Evolutionary conservation across 1,140 invertebrate species (phyloP), one percentile per base, ranked within the genome.

Genomic region (Drosophila kepulauana): DNA sequence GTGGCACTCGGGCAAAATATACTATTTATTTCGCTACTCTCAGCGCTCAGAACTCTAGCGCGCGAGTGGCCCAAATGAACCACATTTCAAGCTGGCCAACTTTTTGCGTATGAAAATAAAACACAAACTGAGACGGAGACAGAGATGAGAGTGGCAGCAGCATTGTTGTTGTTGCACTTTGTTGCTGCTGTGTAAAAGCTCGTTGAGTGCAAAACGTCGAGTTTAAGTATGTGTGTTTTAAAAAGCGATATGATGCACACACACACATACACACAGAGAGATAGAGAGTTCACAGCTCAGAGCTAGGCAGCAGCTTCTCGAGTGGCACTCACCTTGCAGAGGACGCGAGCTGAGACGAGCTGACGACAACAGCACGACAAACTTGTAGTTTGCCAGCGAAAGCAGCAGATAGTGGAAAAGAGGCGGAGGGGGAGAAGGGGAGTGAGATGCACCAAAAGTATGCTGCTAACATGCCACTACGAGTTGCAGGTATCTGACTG

Each of bases 1-100:
- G 85, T 88, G 85, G 85, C 85, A 88, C 85, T 88, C 78, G 81
- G 78, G 85, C 79, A 89, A 88, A 88, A 88, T 88, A 89, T 89
- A 88, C 85, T 85, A 88, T 88, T 88, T 88, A 88, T 88, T 88
- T 88, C 82, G 79, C 82, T 86, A 82, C 84, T 75, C 76, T 73
- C 68, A 56, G 67, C 49, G 16, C 38, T 25, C 20, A 25, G 20
- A 49, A 16, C 45, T 45, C 11, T 38, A 20, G 46, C 46, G 30
- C 58, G 41, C 30, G 54, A 57, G 54, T 81, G 82, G 59, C 84
- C 84, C 84, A 88, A 87, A 87, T 87, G 82, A 82, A 87, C 84
- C 84, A 80, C 84, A 87, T 88, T 71, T 70, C 82, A 74, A 77
- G 74, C 70, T 85, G 78, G 81, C 65, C 82, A 78, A 87, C 86